Conservation (phyloP, 2,113 vertebrate genomes). For the Phalacrocorax pelagicus region DNA sequence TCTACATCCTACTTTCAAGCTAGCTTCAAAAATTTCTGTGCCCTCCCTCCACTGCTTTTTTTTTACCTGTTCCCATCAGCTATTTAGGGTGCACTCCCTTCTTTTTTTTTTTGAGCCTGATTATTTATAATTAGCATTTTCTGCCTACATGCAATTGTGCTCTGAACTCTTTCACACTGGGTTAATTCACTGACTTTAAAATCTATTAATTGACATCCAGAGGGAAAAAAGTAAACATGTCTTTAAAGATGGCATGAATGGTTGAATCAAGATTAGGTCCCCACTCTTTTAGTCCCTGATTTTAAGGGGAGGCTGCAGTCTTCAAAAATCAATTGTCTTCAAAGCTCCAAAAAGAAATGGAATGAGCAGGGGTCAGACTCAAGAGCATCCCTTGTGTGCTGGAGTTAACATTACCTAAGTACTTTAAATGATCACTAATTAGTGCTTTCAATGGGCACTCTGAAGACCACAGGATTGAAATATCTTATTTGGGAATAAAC, state of each 20-base stretch:
- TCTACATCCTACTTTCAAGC: neutral
- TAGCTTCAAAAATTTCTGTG: neutral
- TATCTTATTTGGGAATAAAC: slow-evolving; percentile 53
- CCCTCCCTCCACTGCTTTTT: neutral
- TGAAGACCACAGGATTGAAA: slow-evolving; percentile 45
- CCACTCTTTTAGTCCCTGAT: slow-evolving; percentile 48
- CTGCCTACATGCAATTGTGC: slow-evolving; percentile 15
- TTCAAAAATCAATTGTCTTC: slow-evolving; percentile 73
- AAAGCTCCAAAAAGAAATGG: slow-evolving; percentile 66
- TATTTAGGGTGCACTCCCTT: neutral
- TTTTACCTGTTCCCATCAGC: slow-evolving; percentile 6
- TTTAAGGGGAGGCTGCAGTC: slow-evolving; percentile 60
- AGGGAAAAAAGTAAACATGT: slow-evolving; percentile 49
- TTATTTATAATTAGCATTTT: slow-evolving; percentile 63
- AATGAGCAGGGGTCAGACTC: slow-evolving; percentile 73
- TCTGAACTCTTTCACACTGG: slow-evolving; percentile 40
- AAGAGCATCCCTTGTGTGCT: slow-evolving; percentile 64
- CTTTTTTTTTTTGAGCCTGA: slow-evolving; percentile 6
- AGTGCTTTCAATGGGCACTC: slow-evolving; percentile 40
- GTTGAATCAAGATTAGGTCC: slow-evolving; percentile 57
- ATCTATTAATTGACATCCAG: slow-evolving; percentile 62
- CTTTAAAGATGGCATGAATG: slow-evolving; percentile 57
- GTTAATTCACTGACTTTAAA: slow-evolving; percentile 63
- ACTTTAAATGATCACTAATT: slow-evolving; percentile 68
- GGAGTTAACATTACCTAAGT: slow-evolving; percentile 67